Evolutionary conservation across 1,140 invertebrate species (phyloP).

Genomic region (Heliothis virescens): DNA sequence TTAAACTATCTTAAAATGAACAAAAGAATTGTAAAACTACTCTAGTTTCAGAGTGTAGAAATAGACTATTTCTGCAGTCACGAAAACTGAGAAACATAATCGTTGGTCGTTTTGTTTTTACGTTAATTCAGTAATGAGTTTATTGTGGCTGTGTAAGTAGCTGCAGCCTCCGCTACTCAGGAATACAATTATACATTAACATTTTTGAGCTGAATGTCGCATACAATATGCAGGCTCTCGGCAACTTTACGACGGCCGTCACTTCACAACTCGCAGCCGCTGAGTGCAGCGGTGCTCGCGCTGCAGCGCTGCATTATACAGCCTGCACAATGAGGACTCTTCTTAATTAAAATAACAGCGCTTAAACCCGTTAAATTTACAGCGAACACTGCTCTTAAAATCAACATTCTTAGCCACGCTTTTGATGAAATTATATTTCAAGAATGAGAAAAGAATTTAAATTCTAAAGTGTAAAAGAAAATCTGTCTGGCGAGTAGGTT

Average conservation of each 20-base stretch:
- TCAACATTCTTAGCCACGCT: conserved; percentile 27
- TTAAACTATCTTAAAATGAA: too few relatives aligned
- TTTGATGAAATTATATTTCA: conserved; percentile 30
- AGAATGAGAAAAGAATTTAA: conserved; percentile 30
- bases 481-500: neutral
- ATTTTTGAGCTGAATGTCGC: neutral
- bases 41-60: too few relatives aligned
- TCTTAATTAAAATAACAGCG: conserved; percentile 37
- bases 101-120: neutral
- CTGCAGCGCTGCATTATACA: conserved; percentile 13
- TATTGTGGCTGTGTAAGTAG: too few relatives aligned
- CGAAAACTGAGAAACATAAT: too few relatives aligned
- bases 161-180: neutral
- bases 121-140: neutral
- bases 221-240: conserved; percentile 1
- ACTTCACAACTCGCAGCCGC: neutral
- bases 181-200: conserved; percentile 16
- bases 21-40: too few relatives aligned
- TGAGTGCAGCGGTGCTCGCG: conserved; percentile 15
- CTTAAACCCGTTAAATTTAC: conserved; percentile 28
- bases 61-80: too few relatives aligned
- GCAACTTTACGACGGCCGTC: conserved; percentile 4
- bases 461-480: neutral
- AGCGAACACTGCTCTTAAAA: conserved; percentile 15
- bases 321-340: conserved; percentile 10